A percentile compares a stretch with the other conserved stretches of the same genome.
phyloP scores from a whole-genome alignment of 2,113 vertebrate genomes.

The Microtus montanus region DNA sequence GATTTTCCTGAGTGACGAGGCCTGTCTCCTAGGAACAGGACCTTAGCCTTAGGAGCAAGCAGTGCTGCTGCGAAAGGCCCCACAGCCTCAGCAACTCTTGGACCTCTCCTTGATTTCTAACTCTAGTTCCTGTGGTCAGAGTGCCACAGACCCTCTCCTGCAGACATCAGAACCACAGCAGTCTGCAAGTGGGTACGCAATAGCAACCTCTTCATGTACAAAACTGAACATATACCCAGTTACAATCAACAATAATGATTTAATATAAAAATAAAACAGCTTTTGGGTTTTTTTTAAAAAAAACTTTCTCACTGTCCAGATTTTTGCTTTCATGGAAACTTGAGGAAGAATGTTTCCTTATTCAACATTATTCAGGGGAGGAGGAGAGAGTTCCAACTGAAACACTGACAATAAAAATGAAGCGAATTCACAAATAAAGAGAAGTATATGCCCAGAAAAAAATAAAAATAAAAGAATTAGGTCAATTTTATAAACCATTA shows the following conservation, averaged over 20 bases:
- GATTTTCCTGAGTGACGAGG: background rate
- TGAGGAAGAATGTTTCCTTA: background rate
- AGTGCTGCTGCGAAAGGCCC: background rate
- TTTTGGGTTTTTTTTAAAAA: background rate
- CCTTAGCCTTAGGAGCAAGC: background rate
- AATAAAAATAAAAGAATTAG: background rate
- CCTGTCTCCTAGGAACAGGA: background rate
- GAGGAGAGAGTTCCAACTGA: background rate
- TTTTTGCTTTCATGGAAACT: background rate
- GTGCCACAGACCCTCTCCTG: background rate
- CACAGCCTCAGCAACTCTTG: background rate
- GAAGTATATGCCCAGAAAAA: background rate
- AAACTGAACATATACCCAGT: background rate
- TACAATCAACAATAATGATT: background rate
- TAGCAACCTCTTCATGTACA: background rate
- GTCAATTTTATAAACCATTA: conserved; percentile 45
- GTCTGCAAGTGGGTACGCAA: background rate
- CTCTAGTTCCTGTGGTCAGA: background rate
- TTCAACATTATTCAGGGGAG: background rate
- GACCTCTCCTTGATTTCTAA: background rate
- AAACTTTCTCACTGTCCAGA: background rate
- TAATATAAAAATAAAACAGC: conserved; percentile 21
- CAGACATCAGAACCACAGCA: background rate
- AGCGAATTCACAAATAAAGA: background rate
- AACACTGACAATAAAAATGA: background rate